Percentiles rank a stretch among this genome's conserved stretches.
phyloP scores from a whole-genome alignment of 2,113 vertebrate species.

The Engystomops pustulosus region DNA sequence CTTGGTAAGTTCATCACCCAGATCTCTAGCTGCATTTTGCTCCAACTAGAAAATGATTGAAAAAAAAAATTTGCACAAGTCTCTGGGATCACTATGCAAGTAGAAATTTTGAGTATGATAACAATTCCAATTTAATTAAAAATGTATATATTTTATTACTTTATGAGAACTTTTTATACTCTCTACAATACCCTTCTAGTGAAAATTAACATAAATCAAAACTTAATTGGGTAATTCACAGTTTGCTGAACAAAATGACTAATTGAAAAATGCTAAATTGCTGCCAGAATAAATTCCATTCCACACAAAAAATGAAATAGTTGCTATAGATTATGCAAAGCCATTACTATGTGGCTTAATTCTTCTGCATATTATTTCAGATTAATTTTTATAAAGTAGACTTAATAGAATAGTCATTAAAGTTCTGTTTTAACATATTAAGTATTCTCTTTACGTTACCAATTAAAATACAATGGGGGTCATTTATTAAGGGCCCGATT shows the following conservation, averaged over 20 bases:
- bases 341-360: constrained; percentile 28
- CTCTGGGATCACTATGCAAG: background rate
- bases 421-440: constrained; percentile 13
- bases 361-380: constrained; percentile 24
- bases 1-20: constrained; percentile 75
- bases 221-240: constrained; percentile 35
- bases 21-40: constrained; percentile 71
- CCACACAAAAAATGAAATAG: constrained; percentile 41
- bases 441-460: background rate
- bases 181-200: background rate
- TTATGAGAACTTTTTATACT: background rate
- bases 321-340: constrained; percentile 39
- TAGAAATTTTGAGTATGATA: background rate
- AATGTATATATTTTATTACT: background rate
- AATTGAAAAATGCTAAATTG: constrained; percentile 46
- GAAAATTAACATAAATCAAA: constrained; percentile 22
- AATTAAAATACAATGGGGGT: constrained; percentile 40
- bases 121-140: background rate
- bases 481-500: too few species aligned
- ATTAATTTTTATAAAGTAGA: constrained; percentile 38
- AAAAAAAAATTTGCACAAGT: background rate
- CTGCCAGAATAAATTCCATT: constrained; percentile 27
- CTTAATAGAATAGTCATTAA: constrained; percentile 33
- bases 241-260: constrained; percentile 32
- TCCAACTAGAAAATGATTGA: constrained; percentile 70